Evolutionary conservation across 2,113 vertebrate species (phyloP), one percentile per base, ranked within the genome.

Genomic region (Dendropsophus ebraccatus): DNA sequence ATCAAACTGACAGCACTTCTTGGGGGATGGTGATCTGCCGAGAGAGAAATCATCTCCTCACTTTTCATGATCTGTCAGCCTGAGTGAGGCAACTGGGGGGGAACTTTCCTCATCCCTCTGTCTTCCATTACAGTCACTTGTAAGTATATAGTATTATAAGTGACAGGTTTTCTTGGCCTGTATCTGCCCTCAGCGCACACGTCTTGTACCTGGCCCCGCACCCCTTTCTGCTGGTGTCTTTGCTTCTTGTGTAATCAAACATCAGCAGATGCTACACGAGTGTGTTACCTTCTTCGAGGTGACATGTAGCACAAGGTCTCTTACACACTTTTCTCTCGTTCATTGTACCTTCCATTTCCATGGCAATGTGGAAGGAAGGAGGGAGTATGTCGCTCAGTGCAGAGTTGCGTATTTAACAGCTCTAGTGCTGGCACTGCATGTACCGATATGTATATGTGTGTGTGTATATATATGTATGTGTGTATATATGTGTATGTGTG

Each of bases 301-400:
- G 37, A 62, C 72, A 65, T 49, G 72, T 23, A 76, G 50, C 54
- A 65, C 83, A 76, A 84, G 83, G 83, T 76, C 73, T 76, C 32
- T 47, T 84, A 23, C 30, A 65, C 83, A 50, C 41, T 81, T 45
- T 84, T 75, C 52, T 73, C 25, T 76, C 56, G 32, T 52, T 84
- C 83, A 32, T 58, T 76, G 83, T 84, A 77, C 72, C 73, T 84
- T 77, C 56, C 17, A 84, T 84, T 84, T 58, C 83, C 83, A 84
- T 84, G 83, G 83, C 73, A 84, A 84, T 84, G 6, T 32, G 35
- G 50, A n/a, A n/a, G n/a, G 49, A 28, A 49, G 72, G 72, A 76
- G 83, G 56, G 73, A 45, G 56, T 58, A 62, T 37, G 65, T 28
- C 35, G 83, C 41, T 75, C 30, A 30, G 19, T 74, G 70, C 37